These are phyloP conservation scores for Blennius ocellaris DNA, from an alignment of 2,113 vertebrate species.

Conservation along the genomic window DNA sequence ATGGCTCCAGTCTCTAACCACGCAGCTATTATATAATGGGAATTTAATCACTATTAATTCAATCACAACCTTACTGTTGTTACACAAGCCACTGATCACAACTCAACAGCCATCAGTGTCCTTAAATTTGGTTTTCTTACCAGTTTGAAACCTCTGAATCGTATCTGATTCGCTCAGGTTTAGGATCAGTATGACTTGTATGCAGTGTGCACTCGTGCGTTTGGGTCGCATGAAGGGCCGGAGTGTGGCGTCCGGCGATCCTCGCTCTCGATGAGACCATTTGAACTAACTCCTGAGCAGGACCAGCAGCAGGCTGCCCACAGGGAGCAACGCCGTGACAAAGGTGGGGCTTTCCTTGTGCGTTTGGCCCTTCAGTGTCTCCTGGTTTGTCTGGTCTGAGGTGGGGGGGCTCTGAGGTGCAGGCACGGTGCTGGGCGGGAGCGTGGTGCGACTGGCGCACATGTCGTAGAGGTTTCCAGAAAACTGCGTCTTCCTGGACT, in stretches of 20 bases:
- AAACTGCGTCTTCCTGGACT: constrained; percentile 90
- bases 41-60: constrained; percentile 15
- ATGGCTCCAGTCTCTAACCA: not conserved
- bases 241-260: not conserved
- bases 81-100: not conserved
- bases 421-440: constrained; percentile 67
- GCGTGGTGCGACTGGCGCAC: constrained; percentile 84
- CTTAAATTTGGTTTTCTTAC: not conserved
- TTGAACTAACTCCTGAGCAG: constrained; percentile 61
- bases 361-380: constrained; percentile 85
- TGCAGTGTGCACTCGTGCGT: constrained; percentile 2
- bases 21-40: not conserved
- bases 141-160: constrained; percentile 4
- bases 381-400: constrained; percentile 88
- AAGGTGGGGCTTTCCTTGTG: not conserved
- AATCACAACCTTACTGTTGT: not conserved
- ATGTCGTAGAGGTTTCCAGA: constrained; percentile 92
- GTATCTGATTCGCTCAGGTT: constrained; percentile 2
- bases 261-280: not conserved
- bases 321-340: constrained; percentile 61
- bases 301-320: constrained; percentile 60
- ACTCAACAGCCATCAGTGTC: not conserved
- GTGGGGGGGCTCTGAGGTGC: constrained; percentile 66
- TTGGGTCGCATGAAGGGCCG: not conserved
- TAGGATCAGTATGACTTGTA: constrained; percentile 5